These are phyloP conservation scores for Machimus atricapillus DNA, from an alignment of 2,888 invertebrate species.

Conservation along the genomic window DNA sequence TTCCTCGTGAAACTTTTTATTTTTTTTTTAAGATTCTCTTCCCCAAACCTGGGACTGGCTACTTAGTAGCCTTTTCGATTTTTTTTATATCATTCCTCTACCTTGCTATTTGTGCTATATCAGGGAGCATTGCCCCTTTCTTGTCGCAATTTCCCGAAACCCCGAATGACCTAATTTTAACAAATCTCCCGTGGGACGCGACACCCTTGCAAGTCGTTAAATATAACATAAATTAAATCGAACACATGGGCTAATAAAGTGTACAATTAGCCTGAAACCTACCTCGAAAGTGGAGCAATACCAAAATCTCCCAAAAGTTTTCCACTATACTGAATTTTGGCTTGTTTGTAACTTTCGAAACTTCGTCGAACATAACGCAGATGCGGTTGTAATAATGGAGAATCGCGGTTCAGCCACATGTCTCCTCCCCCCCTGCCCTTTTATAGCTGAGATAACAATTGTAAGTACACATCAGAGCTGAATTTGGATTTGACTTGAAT, in stretches of 20 bases:
- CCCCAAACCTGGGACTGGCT: background rate
- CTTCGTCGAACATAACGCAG: background rate
- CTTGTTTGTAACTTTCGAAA: background rate
- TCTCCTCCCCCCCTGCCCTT: background rate
- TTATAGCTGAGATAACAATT: background rate
- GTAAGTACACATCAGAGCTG: background rate
- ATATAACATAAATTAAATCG: background rate
- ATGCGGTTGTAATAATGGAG: background rate
- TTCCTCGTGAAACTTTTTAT: background rate
- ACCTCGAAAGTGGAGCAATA: background rate
- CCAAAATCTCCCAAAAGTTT: background rate
- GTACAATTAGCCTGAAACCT: background rate
- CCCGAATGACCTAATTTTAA: background rate
- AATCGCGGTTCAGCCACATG: background rate
- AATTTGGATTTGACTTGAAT: background rate
- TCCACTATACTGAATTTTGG: background rate
- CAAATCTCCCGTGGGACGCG: background rate
- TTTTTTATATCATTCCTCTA: background rate
- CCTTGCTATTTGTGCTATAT: background rate
- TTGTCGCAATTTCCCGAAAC: background rate
- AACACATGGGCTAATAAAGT: background rate
- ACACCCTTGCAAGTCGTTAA: background rate
- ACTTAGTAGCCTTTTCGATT: background rate
- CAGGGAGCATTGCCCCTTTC: background rate
- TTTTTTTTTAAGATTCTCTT: background rate